Percentiles rank a stretch among this genome's conserved stretches.
Evolutionary conservation across 2,888 invertebrate genomes (phyloP).

Genomic region (Neoascia interrupta): DNA sequence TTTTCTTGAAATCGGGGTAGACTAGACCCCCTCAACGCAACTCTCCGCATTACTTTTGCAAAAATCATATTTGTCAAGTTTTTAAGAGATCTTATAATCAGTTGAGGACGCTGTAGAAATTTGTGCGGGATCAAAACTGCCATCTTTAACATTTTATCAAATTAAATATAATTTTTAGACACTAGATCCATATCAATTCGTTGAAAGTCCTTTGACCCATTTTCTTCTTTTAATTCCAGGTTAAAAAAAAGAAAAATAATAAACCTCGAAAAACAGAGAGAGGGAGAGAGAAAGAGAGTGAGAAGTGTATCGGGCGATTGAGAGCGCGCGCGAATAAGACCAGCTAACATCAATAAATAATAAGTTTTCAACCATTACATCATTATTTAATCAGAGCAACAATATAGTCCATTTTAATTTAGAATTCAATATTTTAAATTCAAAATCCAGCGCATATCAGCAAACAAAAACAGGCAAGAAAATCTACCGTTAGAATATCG

Average conservation of each 20-base stretch:
- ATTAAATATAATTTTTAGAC: no score
- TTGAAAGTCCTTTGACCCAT: no score
- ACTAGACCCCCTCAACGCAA: no score
- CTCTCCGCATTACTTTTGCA: no score
- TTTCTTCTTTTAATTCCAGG: slow-evolving; percentile 54
- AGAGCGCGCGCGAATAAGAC: slow-evolving; percentile 54
- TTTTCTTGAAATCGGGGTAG: no score
- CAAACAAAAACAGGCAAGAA: slow-evolving; percentile 4
- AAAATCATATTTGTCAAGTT: no score
- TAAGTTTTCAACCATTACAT: slow-evolving; percentile 53
- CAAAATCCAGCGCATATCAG: slow-evolving; percentile 53
- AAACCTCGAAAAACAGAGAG: slow-evolving; percentile 38
- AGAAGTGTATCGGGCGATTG: slow-evolving; percentile 45
- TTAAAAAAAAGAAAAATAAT: slow-evolving; percentile 51
- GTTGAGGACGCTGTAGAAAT: no score
- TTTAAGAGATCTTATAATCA: no score
- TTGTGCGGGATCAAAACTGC: no score
- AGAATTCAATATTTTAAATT: slow-evolving; percentile 5
- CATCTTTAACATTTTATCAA: no score
- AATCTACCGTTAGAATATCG: slow-evolving; percentile 47
- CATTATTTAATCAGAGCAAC: slow-evolving; percentile 30
- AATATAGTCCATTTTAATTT: slow-evolving; percentile 33
- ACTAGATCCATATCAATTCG: no score
- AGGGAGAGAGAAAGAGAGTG: no score
- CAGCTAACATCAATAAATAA: slow-evolving; percentile 56